phyloP scores from a whole-genome alignment of 2,888 invertebrate genomes.

The Diloba caeruleocephala region DNA sequence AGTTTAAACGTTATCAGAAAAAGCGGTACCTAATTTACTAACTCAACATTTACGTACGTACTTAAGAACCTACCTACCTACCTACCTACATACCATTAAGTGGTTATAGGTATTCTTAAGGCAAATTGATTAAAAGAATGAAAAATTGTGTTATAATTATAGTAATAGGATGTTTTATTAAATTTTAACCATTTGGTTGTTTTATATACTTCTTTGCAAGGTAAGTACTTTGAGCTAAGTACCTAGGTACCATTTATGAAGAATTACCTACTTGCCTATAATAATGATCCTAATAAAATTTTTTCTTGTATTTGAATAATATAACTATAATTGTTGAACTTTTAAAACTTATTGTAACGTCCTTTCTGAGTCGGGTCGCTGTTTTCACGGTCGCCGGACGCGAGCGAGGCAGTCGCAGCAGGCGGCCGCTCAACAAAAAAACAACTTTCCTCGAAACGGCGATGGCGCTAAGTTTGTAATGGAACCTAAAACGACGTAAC shows the following conservation, averaged over 20 bases:
- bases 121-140: too few species aligned
- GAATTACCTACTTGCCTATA: too few species aligned
- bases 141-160: too few species aligned
- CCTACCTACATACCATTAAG: background rate
- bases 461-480: conserved; percentile 83
- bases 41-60: background rate
- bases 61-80: background rate
- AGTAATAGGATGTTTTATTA: too few species aligned
- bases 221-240: too few species aligned
- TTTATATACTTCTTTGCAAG: too few species aligned
- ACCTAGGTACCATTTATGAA: too few species aligned
- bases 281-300: too few species aligned
- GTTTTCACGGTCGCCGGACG: conserved; percentile 85
- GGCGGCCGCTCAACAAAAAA: conserved; percentile 83
- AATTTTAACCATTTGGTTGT: too few species aligned
- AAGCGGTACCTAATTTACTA: conserved; percentile 8
- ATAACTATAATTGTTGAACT: too few species aligned
- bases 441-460: conserved; percentile 88
- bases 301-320: too few species aligned
- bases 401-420: conserved; percentile 78
- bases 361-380: conserved; percentile 67
- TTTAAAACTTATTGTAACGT: conserved; percentile 43
- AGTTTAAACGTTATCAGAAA: conserved; percentile 23
- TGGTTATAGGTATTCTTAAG: too few species aligned
- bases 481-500: conserved; percentile 71